A percentile compares a stretch with the other conserved stretches of the same genome.
phyloP scores from a whole-genome alignment of 2,888 invertebrate species.

The Venustoraphidia nigricollis region DNA sequence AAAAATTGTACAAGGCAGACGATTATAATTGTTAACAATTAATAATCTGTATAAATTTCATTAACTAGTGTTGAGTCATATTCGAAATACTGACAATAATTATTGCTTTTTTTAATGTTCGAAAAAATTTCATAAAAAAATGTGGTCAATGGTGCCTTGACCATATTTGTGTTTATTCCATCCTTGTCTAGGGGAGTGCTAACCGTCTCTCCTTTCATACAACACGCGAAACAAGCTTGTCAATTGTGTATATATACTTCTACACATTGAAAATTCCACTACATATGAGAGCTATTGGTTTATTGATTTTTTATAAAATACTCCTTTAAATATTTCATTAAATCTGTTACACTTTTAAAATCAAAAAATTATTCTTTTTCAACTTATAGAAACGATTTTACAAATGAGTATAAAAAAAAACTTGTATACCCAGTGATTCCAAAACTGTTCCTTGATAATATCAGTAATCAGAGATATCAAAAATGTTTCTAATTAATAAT shows the following conservation, averaged over 20 bases:
- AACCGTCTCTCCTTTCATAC: conserved; percentile 97
- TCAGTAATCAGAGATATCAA: too few species aligned
- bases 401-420: too few species aligned
- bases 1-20: too few species aligned
- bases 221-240: conserved; percentile 41
- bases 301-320: neutral
- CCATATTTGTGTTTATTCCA: conserved; percentile 52
- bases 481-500: too few species aligned
- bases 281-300: conserved; percentile 17
- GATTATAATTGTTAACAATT: too few species aligned
- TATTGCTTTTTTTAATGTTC: neutral
- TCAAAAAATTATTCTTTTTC: neutral
- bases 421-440: too few species aligned
- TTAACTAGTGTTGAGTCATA: too few species aligned
- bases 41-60: too few species aligned
- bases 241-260: conserved; percentile 19
- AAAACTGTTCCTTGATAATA: too few species aligned
- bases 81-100: too few species aligned
- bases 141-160: conserved; percentile 32
- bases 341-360: neutral
- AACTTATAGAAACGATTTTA: neutral
- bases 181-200: conserved; percentile 96
- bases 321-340: neutral
- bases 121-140: conserved; percentile 22
- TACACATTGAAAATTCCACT: neutral